Evolutionary conservation across 2,888 invertebrate genomes (phyloP).

Genomic region (Lepidochrysops patricia): DNA sequence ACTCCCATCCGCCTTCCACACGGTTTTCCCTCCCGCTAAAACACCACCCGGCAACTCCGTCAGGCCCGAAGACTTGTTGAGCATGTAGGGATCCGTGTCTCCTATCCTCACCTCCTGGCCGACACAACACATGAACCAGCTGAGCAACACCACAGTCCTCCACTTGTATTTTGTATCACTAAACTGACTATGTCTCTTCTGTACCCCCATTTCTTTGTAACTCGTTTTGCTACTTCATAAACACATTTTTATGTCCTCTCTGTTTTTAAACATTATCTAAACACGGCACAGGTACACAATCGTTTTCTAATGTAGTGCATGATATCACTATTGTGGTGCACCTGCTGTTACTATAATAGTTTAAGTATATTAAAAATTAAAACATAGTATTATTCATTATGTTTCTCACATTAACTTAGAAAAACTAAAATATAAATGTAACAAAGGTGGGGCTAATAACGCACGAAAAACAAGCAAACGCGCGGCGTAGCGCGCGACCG

Average conservation of each 20-base stretch:
- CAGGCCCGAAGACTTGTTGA: constrained; percentile 55
- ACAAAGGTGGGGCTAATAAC: constrained; percentile 62
- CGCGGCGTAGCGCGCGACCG: constrained; percentile 62
- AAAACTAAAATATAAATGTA: constrained; percentile 24
- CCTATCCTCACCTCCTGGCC: constrained; percentile 47
- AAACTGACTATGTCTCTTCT: constrained; percentile 69
- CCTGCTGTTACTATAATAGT: neutral
- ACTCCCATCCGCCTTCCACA: constrained; percentile 75
- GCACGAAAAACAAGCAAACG: constrained; percentile 57
- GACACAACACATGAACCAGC: constrained; percentile 43
- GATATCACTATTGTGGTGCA: neutral
- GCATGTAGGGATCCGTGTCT: constrained; percentile 55
- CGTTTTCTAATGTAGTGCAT: constrained; percentile 12
- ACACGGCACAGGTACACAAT: constrained; percentile 41
- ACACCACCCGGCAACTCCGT: constrained; percentile 79
- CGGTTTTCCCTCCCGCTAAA: constrained; percentile 72
- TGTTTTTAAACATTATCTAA: constrained; percentile 33
- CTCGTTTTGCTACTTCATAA: constrained; percentile 40
- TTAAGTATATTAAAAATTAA: neutral
- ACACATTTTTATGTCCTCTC: constrained; percentile 58
- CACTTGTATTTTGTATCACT: constrained; percentile 71
- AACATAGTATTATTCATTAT: neutral
- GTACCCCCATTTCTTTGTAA: constrained; percentile 61
- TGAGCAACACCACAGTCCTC: constrained; percentile 54
- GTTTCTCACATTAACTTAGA: neutral